A percentile compares a stretch with the other conserved stretches of the same genome.
phyloP scores from a whole-genome alignment of 2,888 invertebrate species.

The Brenthis ino region DNA sequence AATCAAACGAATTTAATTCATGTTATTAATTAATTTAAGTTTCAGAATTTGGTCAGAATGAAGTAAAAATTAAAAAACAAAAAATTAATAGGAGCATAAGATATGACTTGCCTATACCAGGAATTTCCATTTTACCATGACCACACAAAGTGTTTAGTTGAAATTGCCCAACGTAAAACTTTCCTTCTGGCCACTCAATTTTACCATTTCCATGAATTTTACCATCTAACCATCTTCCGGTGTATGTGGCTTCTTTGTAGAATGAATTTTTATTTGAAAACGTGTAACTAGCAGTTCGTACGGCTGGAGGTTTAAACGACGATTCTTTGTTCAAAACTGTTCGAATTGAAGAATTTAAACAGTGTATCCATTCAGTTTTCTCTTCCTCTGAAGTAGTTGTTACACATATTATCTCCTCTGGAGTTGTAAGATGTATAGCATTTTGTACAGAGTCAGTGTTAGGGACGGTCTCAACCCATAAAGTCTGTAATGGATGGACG shows the following conservation, averaged over 20 bases:
- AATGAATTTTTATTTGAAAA: slow-evolving; percentile 86
- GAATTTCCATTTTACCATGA: slow-evolving; percentile 86
- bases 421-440: slow-evolving; percentile 87
- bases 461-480: slow-evolving; percentile 91
- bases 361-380: slow-evolving; percentile 91
- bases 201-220: slow-evolving; percentile 92
- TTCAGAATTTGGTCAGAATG: too few species aligned
- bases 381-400: slow-evolving; percentile 85
- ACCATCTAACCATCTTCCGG: slow-evolving; percentile 91
- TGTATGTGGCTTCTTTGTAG: slow-evolving; percentile 90
- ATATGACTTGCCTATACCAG: slow-evolving; percentile 76
- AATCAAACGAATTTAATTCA: too few species aligned
- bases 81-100: too few species aligned
- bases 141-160: slow-evolving; percentile 88
- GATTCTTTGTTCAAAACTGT: slow-evolving; percentile 84
- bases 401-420: slow-evolving; percentile 89
- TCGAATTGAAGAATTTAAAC: slow-evolving; percentile 88
- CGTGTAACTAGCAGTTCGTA: slow-evolving; percentile 87
- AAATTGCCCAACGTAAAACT: slow-evolving; percentile 91
- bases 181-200: slow-evolving; percentile 91
- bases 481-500: slow-evolving; percentile 86
- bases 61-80: too few species aligned
- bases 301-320: slow-evolving; percentile 85
- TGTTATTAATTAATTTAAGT: too few species aligned
- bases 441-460: slow-evolving; percentile 85